Conservation (phyloP, 2,888 invertebrate genomes). For the Cataglyphis rosenhaueri region DNA sequence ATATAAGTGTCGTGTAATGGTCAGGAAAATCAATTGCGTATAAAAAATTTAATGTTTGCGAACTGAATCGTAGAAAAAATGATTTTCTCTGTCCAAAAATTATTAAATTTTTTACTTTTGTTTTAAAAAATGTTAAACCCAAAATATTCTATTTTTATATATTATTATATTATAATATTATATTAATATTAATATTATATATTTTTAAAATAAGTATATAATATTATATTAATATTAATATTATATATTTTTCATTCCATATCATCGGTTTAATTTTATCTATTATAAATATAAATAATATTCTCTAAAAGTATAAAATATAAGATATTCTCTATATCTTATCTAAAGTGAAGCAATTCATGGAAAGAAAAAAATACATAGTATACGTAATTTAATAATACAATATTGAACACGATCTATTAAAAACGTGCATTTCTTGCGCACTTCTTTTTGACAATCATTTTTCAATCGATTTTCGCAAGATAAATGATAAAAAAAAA, state of each 20-base stretch:
- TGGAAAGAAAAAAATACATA: neutral
- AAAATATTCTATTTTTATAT: neutral
- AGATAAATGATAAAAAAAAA: constrained; percentile 50
- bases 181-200: neutral
- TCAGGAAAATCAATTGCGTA: neutral
- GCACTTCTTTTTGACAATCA: neutral
- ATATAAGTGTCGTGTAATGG: constrained; percentile 7
- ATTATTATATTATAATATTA: neutral
- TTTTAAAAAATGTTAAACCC: neutral
- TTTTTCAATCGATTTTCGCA: neutral
- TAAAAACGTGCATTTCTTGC: neutral
- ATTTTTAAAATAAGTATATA: neutral
- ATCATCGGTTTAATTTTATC: neutral
- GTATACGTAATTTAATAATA: neutral
- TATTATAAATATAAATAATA: neutral
- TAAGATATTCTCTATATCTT: neutral
- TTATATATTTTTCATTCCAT: too few relatives aligned
- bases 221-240: neutral
- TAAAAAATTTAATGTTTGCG: constrained; percentile 1
- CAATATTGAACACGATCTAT: neutral
- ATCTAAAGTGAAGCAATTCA: neutral
- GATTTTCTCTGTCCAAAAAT: neutral
- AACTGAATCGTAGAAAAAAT: neutral
- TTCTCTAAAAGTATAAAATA: neutral
- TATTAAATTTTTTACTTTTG: neutral